Evolutionary conservation across 2,797 vertebrate species (phyloP), one percentile per base, ranked within the genome.

Genomic region (Botia almorhae): DNA sequence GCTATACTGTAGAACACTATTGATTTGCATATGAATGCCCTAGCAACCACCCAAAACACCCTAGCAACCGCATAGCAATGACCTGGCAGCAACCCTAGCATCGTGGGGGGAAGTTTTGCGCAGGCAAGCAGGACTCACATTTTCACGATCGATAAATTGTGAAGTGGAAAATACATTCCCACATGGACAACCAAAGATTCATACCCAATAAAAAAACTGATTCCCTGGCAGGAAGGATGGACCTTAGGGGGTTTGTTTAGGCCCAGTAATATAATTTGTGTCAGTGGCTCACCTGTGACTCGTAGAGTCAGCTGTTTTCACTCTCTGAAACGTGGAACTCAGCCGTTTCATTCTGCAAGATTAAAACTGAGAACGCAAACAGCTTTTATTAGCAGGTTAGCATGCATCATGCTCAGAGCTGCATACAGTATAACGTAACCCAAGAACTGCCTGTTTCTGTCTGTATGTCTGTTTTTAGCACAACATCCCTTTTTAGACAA

Each of bases 401-500:
- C 0, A 0, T 17, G 50, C 53, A 50, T 21, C 4, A 26, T 16
- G 43, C 16, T 48, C 39, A 39, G 39, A 39, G 39, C 39, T 39
- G 39, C 4, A 39, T 39, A 6, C 51, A 48, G 21, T 58, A n/a
- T 60, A 8, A 11, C 33, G 7, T 69, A 33, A 69, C 75, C 51
- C 58, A 56, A 69, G 16, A 51, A 61, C 43, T 1, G 1, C 29
- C 29, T 29, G 33, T 70, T 81, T 75, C 73, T 69, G 71, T 74
- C 69, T 80, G 72, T 83, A 69, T 77, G 85, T 83, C 82, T 46
- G 74, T 67, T 83, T 79, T 67, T 76, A 71, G 56, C 80, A 73
- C 13, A 46, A 70, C 76, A 77, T 64, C 76, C 76, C 84, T n/a
- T 82, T 84, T 83, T 82, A 82, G 81, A 84, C 84, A 90, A 90